Percentiles rank a stretch among this genome's conserved stretches.
These are phyloP conservation scores for Battus philenor DNA, from an alignment of 1,140 invertebrate species.

Conservation along the genomic window DNA sequence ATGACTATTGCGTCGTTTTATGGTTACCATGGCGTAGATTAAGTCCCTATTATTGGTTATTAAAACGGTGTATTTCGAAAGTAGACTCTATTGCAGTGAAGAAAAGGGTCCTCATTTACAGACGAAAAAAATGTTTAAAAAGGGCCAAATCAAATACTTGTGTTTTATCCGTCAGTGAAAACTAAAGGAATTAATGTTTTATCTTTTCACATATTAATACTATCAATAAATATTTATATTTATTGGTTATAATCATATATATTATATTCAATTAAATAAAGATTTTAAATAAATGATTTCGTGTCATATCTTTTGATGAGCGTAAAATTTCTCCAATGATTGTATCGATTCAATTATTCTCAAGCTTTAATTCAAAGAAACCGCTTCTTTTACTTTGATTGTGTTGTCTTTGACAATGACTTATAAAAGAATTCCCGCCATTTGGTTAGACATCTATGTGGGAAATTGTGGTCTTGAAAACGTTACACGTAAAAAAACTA, in stretches of 20 bases:
- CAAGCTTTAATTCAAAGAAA: conserved; percentile 13
- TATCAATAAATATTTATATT: too few relatives aligned
- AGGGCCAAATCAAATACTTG: too few relatives aligned
- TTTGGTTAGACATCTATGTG: conserved; percentile 8
- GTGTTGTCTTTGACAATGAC: conserved; percentile 11
- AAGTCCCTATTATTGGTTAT: background rate
- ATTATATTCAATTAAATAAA: background rate
- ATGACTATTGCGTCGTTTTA: conserved; percentile 9
- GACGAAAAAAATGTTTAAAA: too few relatives aligned
- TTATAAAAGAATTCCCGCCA: conserved; percentile 4
- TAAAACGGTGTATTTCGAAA: too few relatives aligned
- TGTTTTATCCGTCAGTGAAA: too few relatives aligned
- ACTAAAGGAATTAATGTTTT: too few relatives aligned
- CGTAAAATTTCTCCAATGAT: conserved; percentile 12
- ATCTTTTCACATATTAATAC: too few relatives aligned
- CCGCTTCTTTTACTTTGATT: conserved; percentile 11
- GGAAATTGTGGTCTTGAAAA: conserved; percentile 8
- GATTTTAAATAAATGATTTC: background rate
- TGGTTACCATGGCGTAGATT: conserved; percentile 1
- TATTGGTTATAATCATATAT: too few relatives aligned
- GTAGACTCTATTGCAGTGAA: too few relatives aligned
- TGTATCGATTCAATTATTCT: conserved; percentile 9
- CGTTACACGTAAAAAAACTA: conserved; percentile 3
- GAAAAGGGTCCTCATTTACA: too few relatives aligned
- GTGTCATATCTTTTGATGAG: background rate